phyloP scores from a whole-genome alignment of 2,113 vertebrate genomes.

The Chionodraco myersi region DNA sequence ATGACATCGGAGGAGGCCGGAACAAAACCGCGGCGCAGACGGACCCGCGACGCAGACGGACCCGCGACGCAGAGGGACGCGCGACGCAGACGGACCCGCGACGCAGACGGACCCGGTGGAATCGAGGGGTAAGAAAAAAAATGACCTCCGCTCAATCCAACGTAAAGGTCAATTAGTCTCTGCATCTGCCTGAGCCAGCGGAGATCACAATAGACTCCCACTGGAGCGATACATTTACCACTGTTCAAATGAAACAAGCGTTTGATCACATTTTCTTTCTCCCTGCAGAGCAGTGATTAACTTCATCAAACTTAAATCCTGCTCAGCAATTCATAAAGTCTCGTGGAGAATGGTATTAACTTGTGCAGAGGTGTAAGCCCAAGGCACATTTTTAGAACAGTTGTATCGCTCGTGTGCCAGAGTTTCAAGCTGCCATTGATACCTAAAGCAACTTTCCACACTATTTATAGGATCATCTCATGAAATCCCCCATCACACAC shows the following conservation, averaged over 20 bases:
- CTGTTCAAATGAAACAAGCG: conserved; percentile 40
- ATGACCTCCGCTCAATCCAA: no score
- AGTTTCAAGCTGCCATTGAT: conserved; percentile 16
- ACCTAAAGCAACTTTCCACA: conserved; percentile 47
- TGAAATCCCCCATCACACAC: conserved; percentile 39
- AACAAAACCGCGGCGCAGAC: no score
- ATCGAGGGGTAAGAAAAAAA: no score
- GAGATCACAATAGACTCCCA: no score
- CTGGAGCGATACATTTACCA: no score
- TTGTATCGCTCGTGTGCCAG: conserved; percentile 41
- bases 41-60: no score
- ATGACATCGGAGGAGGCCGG: no score
- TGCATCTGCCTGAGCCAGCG: no score
- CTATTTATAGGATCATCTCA: conserved; percentile 64
- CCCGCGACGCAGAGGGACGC: no score
- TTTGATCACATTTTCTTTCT: conserved; percentile 6
- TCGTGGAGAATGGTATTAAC: conserved; percentile 58
- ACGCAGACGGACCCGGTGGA: no score
- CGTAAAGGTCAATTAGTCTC: no score
- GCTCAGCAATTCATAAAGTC: conserved; percentile 39
- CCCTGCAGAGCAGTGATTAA: conserved; percentile 46
- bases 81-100: no score
- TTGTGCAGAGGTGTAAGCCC: conserved; percentile 48
- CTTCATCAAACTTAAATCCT: conserved; percentile 55
- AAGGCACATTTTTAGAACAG: conserved; percentile 18